phyloP scores from a whole-genome alignment of 2,797 vertebrate species.

The Protosalanx chinensis region DNA sequence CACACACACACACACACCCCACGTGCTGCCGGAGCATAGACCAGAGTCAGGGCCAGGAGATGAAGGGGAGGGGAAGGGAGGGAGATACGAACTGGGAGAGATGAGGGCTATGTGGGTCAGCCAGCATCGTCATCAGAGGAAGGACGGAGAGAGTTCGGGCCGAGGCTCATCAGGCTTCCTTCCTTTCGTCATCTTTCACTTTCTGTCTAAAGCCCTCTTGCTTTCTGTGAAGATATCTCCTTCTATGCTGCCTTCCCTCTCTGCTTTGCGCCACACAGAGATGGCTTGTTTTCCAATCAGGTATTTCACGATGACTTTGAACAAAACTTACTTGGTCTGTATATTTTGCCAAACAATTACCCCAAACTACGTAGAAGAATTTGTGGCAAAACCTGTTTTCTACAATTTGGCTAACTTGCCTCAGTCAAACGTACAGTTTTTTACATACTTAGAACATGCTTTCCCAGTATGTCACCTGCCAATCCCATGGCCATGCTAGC shows the following conservation, averaged over 20 bases:
- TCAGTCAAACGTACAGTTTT: too few relatives aligned
- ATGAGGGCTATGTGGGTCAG: constrained; percentile 36
- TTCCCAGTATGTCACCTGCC: too few relatives aligned
- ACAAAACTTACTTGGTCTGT: too few relatives aligned
- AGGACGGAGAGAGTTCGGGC: constrained; percentile 16
- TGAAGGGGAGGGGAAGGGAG: not conserved
- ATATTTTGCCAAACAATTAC: too few relatives aligned
- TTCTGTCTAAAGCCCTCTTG: not conserved
- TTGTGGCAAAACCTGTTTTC: too few relatives aligned
- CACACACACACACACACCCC: not conserved
- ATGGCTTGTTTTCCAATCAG: too few relatives aligned
- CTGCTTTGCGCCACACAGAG: not conserved
- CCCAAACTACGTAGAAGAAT: too few relatives aligned
- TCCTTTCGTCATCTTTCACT: constrained; percentile 13
- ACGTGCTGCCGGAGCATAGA: constrained; percentile 19
- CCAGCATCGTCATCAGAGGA: constrained; percentile 24
- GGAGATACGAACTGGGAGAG: not conserved
- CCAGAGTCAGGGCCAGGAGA: constrained; percentile 19
- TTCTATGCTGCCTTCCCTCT: not conserved
- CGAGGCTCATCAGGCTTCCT: constrained; percentile 16
- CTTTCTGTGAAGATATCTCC: not conserved
- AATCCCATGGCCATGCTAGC: too few relatives aligned
- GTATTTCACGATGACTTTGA: too few relatives aligned
- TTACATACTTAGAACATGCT: too few relatives aligned
- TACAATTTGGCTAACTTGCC: too few relatives aligned